These are phyloP conservation scores for Vultur gryphus DNA, from an alignment of 2,797 vertebrate species.

Conservation along the genomic window DNA sequence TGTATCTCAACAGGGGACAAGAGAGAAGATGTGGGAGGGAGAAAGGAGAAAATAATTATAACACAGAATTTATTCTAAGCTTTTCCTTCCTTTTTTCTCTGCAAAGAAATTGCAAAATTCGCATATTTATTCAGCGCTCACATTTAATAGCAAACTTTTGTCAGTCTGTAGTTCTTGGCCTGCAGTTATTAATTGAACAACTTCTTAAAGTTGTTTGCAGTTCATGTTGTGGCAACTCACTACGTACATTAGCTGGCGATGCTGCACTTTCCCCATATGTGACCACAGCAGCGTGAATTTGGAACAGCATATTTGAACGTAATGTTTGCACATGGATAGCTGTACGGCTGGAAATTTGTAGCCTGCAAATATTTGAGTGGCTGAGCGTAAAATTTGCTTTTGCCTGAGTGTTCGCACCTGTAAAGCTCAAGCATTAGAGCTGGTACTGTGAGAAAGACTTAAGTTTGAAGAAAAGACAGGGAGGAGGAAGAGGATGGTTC, in stretches of 20 bases:
- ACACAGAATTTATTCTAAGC: neutral
- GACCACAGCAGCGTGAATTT: neutral
- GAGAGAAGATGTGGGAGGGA: neutral
- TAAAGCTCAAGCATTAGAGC: neutral
- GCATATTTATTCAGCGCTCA: neutral
- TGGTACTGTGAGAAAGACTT: neutral
- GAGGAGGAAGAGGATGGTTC: neutral
- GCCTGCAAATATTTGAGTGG: constrained; percentile 1
- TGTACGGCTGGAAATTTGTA: neutral
- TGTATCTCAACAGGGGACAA: neutral
- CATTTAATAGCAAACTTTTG: neutral
- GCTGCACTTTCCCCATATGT: neutral
- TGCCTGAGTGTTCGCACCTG: neutral
- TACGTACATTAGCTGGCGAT: neutral
- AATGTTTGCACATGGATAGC: neutral
- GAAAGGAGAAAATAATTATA: neutral
- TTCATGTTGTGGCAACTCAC: neutral
- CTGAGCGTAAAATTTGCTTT: neutral
- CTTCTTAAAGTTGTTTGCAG: constrained; percentile 8
- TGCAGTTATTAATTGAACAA: neutral
- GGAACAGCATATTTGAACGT: neutral
- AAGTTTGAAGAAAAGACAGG: neutral
- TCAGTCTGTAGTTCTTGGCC: neutral
- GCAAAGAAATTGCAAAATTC: neutral
- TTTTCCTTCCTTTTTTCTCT: neutral